phyloP scores from a whole-genome alignment of 1,140 invertebrate species.

The Saccostrea echinata region DNA sequence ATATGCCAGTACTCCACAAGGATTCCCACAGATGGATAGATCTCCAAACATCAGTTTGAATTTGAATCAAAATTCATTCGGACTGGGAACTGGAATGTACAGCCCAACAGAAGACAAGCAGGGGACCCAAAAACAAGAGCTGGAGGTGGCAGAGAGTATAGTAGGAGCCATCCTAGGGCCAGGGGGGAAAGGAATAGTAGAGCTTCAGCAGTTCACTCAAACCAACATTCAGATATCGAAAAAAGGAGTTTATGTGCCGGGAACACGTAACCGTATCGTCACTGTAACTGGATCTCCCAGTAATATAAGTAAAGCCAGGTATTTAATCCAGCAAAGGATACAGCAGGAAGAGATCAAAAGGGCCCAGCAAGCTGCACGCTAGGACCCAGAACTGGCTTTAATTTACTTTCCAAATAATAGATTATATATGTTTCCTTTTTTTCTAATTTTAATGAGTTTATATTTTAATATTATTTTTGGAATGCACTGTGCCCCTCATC shows the following conservation, averaged over 20 bases:
- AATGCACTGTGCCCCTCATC: conserved; percentile 35
- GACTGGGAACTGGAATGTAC: conserved; percentile 85
- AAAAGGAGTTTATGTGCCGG: conserved; percentile 97
- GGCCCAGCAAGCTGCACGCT: conserved; percentile 81
- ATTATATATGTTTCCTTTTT: conserved; percentile 43
- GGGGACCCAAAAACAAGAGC: conserved; percentile 87
- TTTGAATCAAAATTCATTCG: conserved; percentile 88
- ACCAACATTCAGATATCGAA: conserved; percentile 99
- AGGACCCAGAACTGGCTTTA: conserved; percentile 54
- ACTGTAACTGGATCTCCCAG: conserved; percentile 94
- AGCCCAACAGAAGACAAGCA: conserved; percentile 76
- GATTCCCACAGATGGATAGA: conserved; percentile 67
- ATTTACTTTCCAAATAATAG: conserved; percentile 49
- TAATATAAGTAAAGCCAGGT: conserved; percentile 93
- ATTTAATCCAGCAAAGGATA: conserved; percentile 97
- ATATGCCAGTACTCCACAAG: conserved; percentile 68
- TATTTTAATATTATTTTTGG: conserved; percentile 52
- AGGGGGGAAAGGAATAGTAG: conserved; percentile 95
- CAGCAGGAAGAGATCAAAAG: conserved; percentile 96
- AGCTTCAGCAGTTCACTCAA: conserved; percentile 97
- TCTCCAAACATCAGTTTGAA: conserved; percentile 79
- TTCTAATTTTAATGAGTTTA: conserved; percentile 56
- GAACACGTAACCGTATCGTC: conserved; percentile 97
- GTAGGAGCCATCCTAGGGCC: conserved; percentile 98
- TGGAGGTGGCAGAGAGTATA: conserved; percentile 94